A percentile compares a stretch with the other conserved stretches of the same genome.
Evolutionary conservation across 2,113 vertebrate species (phyloP).

Genomic region (Lepisosteus osseus): DNA sequence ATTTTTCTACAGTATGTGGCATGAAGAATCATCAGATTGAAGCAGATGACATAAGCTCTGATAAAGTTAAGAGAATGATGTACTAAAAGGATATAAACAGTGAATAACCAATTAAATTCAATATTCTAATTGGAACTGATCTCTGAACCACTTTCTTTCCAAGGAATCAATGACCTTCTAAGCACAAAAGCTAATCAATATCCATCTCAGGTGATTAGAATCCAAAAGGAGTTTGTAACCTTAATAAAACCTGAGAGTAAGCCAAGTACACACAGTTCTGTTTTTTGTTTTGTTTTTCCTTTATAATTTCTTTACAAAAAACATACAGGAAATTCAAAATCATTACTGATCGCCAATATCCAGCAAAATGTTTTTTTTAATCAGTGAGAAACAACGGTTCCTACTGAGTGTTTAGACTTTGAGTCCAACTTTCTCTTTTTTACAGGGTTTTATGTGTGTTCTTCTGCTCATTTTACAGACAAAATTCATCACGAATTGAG

Average conservation of each 20-base stretch:
- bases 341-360: conserved; percentile 30
- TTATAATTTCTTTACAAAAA: conserved; percentile 27
- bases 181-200: conserved; percentile 49
- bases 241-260: conserved; percentile 20
- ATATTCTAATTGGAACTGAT: conserved; percentile 43
- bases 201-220: conserved; percentile 47
- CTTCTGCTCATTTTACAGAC: too few species aligned
- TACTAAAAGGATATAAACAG: conserved; percentile 19
- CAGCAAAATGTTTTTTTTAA: too few species aligned
- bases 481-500: too few species aligned
- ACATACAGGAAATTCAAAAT: conserved; percentile 3
- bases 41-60: conserved; percentile 4
- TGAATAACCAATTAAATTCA: conserved; percentile 28
- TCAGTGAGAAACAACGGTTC: too few species aligned
- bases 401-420: too few species aligned
- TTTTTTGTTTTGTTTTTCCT: conserved; percentile 16
- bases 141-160: conserved; percentile 24
- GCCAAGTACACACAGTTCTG: conserved; percentile 33
- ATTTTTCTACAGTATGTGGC: too few species aligned
- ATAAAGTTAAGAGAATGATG: conserved; percentile 23
- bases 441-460: too few species aligned
- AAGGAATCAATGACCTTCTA: conserved; percentile 37
- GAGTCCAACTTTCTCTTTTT: too few species aligned
- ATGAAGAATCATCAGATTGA: too few species aligned
- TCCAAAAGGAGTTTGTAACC: conserved; percentile 38